Percentiles rank a stretch among this genome's conserved stretches.
These are phyloP conservation scores for Lichenostomus cassidix DNA, from an alignment of 2,113 vertebrate species.

Conservation along the genomic window DNA sequence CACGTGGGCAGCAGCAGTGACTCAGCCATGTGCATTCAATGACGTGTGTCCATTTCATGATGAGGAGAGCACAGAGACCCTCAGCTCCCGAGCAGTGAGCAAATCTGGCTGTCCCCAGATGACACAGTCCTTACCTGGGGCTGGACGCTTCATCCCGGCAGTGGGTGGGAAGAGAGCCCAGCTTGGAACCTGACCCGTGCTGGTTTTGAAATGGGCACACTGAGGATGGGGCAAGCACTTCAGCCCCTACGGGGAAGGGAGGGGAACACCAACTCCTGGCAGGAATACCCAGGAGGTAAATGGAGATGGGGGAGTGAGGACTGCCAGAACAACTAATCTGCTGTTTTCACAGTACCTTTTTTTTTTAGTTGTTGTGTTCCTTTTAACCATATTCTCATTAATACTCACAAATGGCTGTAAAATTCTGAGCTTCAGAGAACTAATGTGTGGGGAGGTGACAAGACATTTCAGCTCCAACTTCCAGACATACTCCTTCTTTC, in stretches of 20 bases:
- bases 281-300: neutral
- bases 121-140: accelerated
- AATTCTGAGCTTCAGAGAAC: neutral
- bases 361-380: neutral
- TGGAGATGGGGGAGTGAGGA: neutral
- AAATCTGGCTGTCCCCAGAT: neutral
- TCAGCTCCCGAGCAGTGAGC: neutral
- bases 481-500: neutral
- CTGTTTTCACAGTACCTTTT: slow-evolving; percentile 3
- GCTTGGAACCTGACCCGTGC: neutral
- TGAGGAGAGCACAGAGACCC: neutral
- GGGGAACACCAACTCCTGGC: neutral
- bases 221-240: neutral
- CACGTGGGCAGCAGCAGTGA: neutral
- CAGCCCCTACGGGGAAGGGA: neutral
- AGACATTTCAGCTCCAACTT: slow-evolving; percentile 11
- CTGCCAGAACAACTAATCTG: slow-evolving; percentile 1
- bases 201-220: neutral
- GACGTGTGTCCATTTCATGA: accelerated
- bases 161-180: neutral
- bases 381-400: slow-evolving; percentile 5
- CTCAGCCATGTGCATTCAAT: neutral
- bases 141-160: neutral
- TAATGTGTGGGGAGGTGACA: neutral
- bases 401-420: slow-evolving; percentile 19